Percentiles rank a stretch among this genome's conserved stretches.
Evolutionary conservation across 2,797 vertebrate genomes (phyloP).

Genomic region (Picus viridis): DNA sequence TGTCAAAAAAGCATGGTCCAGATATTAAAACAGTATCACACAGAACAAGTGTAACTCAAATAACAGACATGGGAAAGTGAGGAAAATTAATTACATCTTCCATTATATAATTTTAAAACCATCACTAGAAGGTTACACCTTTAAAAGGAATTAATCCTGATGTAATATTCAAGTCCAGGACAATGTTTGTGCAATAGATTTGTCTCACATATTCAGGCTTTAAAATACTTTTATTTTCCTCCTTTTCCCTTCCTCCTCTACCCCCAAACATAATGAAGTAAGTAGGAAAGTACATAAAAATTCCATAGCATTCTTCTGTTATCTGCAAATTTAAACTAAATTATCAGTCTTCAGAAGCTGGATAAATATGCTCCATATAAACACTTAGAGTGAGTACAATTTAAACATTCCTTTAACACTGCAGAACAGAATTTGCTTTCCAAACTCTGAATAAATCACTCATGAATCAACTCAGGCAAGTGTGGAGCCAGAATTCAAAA

Average conservation of each 20-base stretch:
- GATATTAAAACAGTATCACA: not conserved
- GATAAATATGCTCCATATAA: not conserved
- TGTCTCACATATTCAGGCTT: not conserved
- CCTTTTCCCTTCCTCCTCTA: not conserved
- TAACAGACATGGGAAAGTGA: not conserved
- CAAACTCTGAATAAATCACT: not conserved
- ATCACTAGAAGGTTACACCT: not conserved
- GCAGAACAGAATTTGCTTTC: not conserved
- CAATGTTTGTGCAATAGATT: not conserved
- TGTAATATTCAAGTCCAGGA: not conserved
- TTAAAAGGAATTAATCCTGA: not conserved
- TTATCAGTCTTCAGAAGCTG: not conserved
- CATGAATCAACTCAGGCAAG: not conserved
- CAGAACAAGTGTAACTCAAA: not conserved
- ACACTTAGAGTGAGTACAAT: not conserved
- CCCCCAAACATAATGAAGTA: not conserved
- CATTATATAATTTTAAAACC: not conserved
- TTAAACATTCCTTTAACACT: not conserved
- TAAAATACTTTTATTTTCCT: not conserved
- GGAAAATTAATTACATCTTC: not conserved
- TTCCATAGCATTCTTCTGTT: not conserved
- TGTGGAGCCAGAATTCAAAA: not conserved
- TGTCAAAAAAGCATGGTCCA: conserved; percentile 48
- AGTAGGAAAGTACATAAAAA: not conserved
- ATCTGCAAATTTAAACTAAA: not conserved